These are phyloP conservation scores for Seira sanloemensis DNA, from an alignment of 2,888 invertebrate species.

Conservation along the genomic window DNA sequence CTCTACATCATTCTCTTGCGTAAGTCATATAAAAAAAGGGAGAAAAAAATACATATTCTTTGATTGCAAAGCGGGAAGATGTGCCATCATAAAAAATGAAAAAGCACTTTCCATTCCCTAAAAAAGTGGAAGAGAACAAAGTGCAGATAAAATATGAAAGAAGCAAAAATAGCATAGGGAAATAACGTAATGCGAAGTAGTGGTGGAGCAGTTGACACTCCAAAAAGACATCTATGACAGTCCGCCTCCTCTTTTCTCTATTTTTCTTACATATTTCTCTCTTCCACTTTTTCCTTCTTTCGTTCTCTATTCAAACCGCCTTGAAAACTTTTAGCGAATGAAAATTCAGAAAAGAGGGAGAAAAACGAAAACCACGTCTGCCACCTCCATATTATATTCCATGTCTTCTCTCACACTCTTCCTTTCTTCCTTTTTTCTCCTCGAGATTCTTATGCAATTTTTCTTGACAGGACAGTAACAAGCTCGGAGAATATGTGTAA, in stretches of 20 bases:
- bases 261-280: conserved; percentile 21
- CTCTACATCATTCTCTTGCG: too few species aligned
- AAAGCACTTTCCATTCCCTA: background rate
- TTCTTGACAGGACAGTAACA: conserved; percentile 46
- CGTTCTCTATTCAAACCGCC: conserved; percentile 49
- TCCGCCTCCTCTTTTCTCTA: conserved; percentile 33
- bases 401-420: conserved; percentile 9
- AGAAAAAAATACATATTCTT: too few species aligned
- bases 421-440: conserved; percentile 20
- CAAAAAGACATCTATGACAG: conserved; percentile 53
- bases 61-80: conserved; percentile 15
- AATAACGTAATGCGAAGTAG: conserved; percentile 15
- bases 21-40: background rate
- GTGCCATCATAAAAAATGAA: conserved; percentile 1
- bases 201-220: conserved; percentile 46
- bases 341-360: conserved; percentile 26
- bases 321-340: conserved; percentile 59
- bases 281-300: conserved; percentile 37
- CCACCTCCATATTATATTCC: conserved; percentile 52
- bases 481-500: background rate
- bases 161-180: conserved; percentile 44
- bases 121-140: conserved; percentile 1
- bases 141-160: conserved; percentile 54
- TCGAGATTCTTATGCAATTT: conserved; percentile 59
- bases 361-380: conserved; percentile 32